These are phyloP conservation scores for Spea hammondii DNA, from an alignment of 2,797 vertebrate species.

Conservation along the genomic window DNA sequence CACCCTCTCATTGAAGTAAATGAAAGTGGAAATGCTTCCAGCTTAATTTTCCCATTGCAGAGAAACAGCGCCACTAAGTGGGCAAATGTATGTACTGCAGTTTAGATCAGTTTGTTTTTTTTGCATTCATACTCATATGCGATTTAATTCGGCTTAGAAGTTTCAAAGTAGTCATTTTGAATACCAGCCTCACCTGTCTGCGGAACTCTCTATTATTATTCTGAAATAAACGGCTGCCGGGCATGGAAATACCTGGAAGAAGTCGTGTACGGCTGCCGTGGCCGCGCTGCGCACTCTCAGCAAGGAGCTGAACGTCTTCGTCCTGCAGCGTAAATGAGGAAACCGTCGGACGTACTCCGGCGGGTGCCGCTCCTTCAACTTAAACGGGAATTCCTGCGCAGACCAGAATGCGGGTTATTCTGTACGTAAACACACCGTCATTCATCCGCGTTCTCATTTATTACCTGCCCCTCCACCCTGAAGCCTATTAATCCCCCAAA, in stretches of 20 bases:
- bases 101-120: too few relatives aligned
- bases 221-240: not conserved
- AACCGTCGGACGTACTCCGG: slow-evolving; percentile 84
- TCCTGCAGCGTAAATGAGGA: slow-evolving; percentile 88
- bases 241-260: slow-evolving; percentile 78
- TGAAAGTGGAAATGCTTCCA: too few relatives aligned
- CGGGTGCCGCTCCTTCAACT: slow-evolving; percentile 79
- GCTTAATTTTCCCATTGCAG: not conserved
- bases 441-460: too few relatives aligned
- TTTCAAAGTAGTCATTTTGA: too few relatives aligned
- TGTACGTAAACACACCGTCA: too few relatives aligned
- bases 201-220: too few relatives aligned
- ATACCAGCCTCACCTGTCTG: too few relatives aligned
- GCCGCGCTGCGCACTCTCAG: slow-evolving; percentile 89
- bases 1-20: too few relatives aligned
- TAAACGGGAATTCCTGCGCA: slow-evolving; percentile 77
- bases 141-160: too few relatives aligned
- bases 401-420: not conserved
- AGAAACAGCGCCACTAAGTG: slow-evolving; percentile 64
- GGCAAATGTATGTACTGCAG: slow-evolving; percentile 15
- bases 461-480: too few relatives aligned
- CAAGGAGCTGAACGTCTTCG: slow-evolving; percentile 76
- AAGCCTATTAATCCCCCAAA: too few relatives aligned
- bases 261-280: slow-evolving; percentile 79
- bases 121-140: too few relatives aligned